Conservation (phyloP, 2,797 vertebrate genomes). For the Eulemur mongoz region DNA sequence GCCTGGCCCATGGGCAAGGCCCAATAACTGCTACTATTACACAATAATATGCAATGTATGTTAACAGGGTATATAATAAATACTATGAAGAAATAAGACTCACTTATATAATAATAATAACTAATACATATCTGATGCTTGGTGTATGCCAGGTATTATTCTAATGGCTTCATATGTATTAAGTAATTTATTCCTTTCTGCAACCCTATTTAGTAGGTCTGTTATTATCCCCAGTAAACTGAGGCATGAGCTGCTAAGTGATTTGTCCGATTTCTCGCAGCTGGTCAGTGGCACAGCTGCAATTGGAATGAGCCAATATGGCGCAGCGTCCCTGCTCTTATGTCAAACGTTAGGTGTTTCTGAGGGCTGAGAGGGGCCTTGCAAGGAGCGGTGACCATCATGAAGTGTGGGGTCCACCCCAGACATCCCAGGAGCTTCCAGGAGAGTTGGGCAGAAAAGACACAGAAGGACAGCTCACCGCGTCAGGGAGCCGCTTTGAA, state of each 20-base stretch:
- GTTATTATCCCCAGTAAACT: neutral
- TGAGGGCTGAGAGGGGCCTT: neutral
- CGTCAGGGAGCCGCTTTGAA: neutral
- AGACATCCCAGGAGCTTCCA: neutral
- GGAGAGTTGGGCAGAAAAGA: neutral
- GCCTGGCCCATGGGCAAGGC: neutral
- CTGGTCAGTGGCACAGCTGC: neutral
- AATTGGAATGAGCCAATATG: neutral
- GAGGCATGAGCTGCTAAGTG: neutral
- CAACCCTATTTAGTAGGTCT: neutral
- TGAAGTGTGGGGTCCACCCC: too few relatives aligned
- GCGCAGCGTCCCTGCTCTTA: neutral
- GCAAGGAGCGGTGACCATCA: neutral
- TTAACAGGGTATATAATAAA: neutral
- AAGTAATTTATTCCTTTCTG: neutral
- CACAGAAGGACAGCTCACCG: neutral
- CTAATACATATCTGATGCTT: neutral
- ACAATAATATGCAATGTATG: neutral
- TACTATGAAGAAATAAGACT: neutral
- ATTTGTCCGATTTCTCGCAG: neutral
- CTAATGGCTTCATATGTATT: neutral
- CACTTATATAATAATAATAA: neutral
- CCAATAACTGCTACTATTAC: neutral
- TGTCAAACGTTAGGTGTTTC: neutral
- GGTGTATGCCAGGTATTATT: neutral